phyloP scores from a whole-genome alignment of 2,797 vertebrate species.

The Intellagama lesueurii region DNA sequence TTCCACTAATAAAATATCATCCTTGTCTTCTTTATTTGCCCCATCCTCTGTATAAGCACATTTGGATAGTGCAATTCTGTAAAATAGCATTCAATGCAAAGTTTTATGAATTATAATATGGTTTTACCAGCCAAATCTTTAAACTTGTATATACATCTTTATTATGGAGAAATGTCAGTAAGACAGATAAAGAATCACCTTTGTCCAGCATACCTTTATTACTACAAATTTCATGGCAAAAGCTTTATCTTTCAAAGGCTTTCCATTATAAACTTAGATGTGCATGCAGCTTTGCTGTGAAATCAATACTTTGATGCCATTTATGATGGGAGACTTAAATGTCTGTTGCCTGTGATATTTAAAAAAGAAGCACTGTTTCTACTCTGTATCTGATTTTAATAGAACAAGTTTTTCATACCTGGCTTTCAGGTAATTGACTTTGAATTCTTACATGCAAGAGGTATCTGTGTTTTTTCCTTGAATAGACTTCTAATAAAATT shows the following conservation, averaged over 20 bases:
- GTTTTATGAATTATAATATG: conserved; percentile 77
- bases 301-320: conserved; percentile 79
- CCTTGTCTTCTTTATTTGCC: conserved; percentile 66
- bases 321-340: conserved; percentile 78
- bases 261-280: conserved; percentile 78
- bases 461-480: conserved; percentile 84
- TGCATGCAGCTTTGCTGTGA: conserved; percentile 83
- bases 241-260: conserved; percentile 82
- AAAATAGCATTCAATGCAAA: conserved; percentile 78
- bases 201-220: conserved; percentile 78
- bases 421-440: conserved; percentile 79
- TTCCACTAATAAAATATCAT: conserved; percentile 64
- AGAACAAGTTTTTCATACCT: conserved; percentile 76
- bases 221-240: conserved; percentile 77
- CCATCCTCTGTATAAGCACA: conserved; percentile 69
- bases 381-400: conserved; percentile 84
- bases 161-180: conserved; percentile 75
- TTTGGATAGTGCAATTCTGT: conserved; percentile 75
- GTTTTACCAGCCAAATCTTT: conserved; percentile 78
- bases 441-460: conserved; percentile 83
- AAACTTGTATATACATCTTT: conserved; percentile 77
- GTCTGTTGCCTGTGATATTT: conserved; percentile 84
- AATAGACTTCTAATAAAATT: conserved; percentile 93
- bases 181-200: conserved; percentile 74
- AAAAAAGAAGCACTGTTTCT: conserved; percentile 79